Conservation (phyloP, 2,888 invertebrate genomes). For the Patella ulyssiponensis region DNA sequence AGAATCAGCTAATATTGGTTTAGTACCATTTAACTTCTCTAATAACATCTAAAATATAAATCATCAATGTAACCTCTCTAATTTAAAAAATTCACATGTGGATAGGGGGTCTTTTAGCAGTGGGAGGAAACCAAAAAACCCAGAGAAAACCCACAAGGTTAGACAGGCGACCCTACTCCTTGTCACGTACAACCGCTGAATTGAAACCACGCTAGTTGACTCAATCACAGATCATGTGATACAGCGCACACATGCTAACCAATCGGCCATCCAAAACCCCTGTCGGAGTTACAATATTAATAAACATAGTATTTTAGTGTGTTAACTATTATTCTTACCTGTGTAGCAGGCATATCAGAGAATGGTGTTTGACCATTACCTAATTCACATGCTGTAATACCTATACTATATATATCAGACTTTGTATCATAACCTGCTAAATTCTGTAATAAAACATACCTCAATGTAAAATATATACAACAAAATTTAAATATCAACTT, state of each 20-base stretch:
- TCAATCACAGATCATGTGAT: too few relatives aligned
- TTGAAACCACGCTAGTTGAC: too few relatives aligned
- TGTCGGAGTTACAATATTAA: too few relatives aligned
- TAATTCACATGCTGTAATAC: slow-evolving; percentile 88
- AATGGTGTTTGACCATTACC: slow-evolving; percentile 93
- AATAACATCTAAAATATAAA: slow-evolving; percentile 82
- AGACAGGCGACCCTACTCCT: too few relatives aligned
- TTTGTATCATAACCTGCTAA: slow-evolving; percentile 89
- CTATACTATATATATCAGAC: slow-evolving; percentile 92
- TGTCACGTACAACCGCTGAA: too few relatives aligned
- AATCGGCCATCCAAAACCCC: too few relatives aligned
- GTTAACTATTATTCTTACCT: slow-evolving; percentile 49
- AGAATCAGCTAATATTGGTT: slow-evolving; percentile 70
- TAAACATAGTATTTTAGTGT: too few relatives aligned
- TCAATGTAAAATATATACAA: not conserved
- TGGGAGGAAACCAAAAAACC: too few relatives aligned
- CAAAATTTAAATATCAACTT: not conserved
- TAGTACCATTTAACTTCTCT: slow-evolving; percentile 86
- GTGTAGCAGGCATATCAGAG: slow-evolving; percentile 85
- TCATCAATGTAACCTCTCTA: not conserved
- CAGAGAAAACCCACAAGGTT: too few relatives aligned
- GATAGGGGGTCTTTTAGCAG: too few relatives aligned
- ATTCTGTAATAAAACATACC: slow-evolving; percentile 75
- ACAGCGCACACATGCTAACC: too few relatives aligned
- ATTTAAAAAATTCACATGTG: too few relatives aligned